Evolutionary conservation across 2,888 invertebrate species (phyloP).

Genomic region (Loripinus fragilis): DNA sequence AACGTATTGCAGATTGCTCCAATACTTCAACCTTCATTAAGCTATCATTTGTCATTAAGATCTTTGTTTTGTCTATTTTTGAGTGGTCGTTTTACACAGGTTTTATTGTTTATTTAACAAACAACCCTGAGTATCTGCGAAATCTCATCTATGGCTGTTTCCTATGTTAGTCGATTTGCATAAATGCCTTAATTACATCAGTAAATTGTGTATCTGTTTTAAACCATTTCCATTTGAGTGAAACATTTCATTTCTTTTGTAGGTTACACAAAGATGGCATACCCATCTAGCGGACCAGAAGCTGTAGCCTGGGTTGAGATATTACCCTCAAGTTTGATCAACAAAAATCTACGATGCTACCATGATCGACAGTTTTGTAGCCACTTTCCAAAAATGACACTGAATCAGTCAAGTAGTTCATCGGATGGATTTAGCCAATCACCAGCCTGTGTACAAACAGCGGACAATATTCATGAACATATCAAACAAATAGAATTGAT

Average conservation of each 20-base stretch:
- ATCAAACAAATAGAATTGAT: constrained; percentile 63
- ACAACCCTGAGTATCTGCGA: too few relatives aligned
- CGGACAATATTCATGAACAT: constrained; percentile 65
- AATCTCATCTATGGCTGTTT: too few relatives aligned
- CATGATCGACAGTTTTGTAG: neutral
- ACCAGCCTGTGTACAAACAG: constrained; percentile 26
- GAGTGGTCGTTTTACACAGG: too few relatives aligned
- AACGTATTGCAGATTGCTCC: too few relatives aligned
- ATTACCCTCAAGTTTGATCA: neutral
- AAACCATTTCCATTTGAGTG: too few relatives aligned
- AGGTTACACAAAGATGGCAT: neutral
- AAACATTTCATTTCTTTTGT: neutral
- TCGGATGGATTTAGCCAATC: neutral
- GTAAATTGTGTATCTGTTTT: too few relatives aligned
- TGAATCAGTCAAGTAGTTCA: neutral
- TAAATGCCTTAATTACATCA: too few relatives aligned
- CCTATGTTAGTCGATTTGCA: too few relatives aligned
- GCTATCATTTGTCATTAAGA: too few relatives aligned
- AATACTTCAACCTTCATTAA: too few relatives aligned
- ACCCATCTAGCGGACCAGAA: neutral
- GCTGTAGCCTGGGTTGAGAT: neutral
- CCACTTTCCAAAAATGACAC: neutral
- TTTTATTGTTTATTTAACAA: too few relatives aligned
- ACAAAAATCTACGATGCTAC: neutral
- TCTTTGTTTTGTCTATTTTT: too few relatives aligned